These are phyloP conservation scores for Myotis vivesi DNA, from an alignment of 2,797 vertebrate genomes.

Conservation along the genomic window DNA sequence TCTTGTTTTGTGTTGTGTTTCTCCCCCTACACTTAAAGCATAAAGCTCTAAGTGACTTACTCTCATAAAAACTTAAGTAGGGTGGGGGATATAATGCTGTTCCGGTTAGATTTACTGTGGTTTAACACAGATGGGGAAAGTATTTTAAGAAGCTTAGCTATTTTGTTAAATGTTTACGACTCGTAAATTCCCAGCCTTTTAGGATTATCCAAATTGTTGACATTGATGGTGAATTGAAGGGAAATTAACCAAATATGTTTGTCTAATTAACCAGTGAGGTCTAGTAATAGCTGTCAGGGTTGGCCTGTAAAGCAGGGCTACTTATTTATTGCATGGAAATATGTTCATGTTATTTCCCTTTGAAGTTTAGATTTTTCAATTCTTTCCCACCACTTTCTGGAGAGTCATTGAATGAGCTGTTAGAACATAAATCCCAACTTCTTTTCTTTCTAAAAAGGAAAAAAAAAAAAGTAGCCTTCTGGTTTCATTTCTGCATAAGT, in stretches of 20 bases:
- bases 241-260: conserved; percentile 76
- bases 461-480: neutral
- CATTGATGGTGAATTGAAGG: conserved; percentile 77
- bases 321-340: conserved; percentile 63
- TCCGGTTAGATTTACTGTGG: conserved; percentile 77
- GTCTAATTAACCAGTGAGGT: conserved; percentile 64
- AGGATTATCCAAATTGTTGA: conserved; percentile 77
- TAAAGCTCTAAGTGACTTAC: conserved; percentile 1
- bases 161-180: conserved; percentile 81
- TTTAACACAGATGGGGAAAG: conserved; percentile 76
- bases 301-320: conserved; percentile 47
- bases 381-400: conserved; percentile 77
- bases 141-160: conserved; percentile 80
- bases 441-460: conserved; percentile 56
- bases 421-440: conserved; percentile 71
- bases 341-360: conserved; percentile 61
- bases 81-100: conserved; percentile 41
- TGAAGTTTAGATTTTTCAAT: conserved; percentile 67
- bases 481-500: conserved; percentile 51
- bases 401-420: conserved; percentile 77
- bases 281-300: conserved; percentile 64
- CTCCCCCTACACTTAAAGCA: neutral
- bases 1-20: conserved; percentile 12
- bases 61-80: conserved; percentile 73
- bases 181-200: conserved; percentile 77